phyloP scores from a whole-genome alignment of 2,888 invertebrate species.

The Dugesia japonica region DNA sequence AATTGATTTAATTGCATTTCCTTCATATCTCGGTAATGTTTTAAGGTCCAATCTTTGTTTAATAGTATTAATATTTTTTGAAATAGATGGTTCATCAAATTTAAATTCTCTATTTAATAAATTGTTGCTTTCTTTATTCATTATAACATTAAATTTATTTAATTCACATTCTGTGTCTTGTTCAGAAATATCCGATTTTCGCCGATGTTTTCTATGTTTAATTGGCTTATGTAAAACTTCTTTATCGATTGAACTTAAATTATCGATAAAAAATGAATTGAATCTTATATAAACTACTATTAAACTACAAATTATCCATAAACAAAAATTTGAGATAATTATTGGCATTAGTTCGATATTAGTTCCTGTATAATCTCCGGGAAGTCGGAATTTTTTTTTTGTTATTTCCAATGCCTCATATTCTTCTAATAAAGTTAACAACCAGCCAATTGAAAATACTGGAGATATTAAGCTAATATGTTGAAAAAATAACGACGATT shows the following conservation, averaged over 20 bases:
- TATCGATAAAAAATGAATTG: not conserved
- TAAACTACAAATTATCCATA: not conserved
- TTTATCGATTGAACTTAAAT: too few species aligned
- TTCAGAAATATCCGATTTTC: not conserved
- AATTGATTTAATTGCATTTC: not conserved
- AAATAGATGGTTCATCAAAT: too few species aligned
- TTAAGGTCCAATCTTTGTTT: not conserved
- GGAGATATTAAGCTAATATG: not conserved
- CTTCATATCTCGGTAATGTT: not conserved
- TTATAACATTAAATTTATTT: too few species aligned
- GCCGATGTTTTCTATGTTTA: not conserved
- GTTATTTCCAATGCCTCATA: not conserved
- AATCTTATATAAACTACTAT: not conserved
- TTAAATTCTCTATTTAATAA: too few species aligned
- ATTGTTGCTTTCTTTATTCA: too few species aligned
- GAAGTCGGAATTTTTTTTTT: not conserved
- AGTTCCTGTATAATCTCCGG: not conserved
- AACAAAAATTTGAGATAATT: not conserved
- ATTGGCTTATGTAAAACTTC: not conserved
- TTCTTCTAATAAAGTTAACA: not conserved
- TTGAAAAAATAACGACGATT: not conserved
- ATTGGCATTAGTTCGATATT: not conserved
- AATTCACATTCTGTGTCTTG: too few species aligned
- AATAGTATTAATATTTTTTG: too few species aligned
- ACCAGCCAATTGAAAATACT: not conserved